Percentiles rank a stretch among this genome's conserved stretches.
phyloP scores from a whole-genome alignment of 2,797 vertebrate species.

The Columba guinea region DNA sequence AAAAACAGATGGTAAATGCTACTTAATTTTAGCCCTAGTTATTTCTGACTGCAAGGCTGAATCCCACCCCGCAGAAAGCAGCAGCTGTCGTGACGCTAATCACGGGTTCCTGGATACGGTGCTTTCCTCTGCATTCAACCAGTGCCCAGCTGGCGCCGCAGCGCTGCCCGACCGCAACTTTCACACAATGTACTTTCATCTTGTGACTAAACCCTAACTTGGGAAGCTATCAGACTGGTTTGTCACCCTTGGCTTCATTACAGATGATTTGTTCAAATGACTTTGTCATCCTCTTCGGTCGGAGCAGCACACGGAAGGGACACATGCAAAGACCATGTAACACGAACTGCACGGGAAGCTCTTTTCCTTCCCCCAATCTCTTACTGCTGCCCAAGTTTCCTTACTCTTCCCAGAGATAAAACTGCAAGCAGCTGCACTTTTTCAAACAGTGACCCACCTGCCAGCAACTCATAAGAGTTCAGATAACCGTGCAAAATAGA shows the following conservation, averaged over 20 bases:
- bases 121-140: neutral
- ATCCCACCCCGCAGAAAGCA: neutral
- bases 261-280: neutral
- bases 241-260: neutral
- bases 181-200: neutral
- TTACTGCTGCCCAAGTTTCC: neutral
- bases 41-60: slow-evolving; percentile 46
- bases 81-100: slow-evolving; percentile 40
- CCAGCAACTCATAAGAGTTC: neutral
- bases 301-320: neutral
- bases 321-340: rapidly evolving
- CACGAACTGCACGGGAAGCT: rapidly evolving
- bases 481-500: neutral
- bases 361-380: neutral
- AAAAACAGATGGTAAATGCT: slow-evolving; percentile 38
- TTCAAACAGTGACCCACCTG: neutral
- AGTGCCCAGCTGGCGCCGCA: neutral
- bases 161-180: neutral
- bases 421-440: neutral
- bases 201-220: neutral
- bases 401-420: neutral
- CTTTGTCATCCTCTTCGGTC: neutral
- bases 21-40: slow-evolving; percentile 66
- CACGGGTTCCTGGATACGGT: neutral
- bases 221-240: neutral